These are phyloP conservation scores for Catagonus wagneri DNA, from an alignment of 2,113 vertebrate genomes.

Conservation along the genomic window DNA sequence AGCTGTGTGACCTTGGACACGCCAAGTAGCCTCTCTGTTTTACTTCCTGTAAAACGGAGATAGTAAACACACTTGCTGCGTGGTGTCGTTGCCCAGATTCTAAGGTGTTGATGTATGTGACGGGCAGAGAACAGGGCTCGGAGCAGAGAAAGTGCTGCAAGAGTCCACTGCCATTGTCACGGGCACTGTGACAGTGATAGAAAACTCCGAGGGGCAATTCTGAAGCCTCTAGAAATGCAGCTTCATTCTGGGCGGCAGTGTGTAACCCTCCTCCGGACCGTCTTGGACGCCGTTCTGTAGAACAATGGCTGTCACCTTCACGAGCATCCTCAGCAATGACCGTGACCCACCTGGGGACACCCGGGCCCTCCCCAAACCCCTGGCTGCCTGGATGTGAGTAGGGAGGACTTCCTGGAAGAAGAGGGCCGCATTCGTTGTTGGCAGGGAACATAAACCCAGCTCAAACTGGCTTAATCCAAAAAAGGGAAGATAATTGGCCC, in stretches of 20 bases:
- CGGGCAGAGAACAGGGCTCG: fast-evolving
- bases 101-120: background rate
- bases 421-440: background rate
- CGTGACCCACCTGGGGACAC: background rate
- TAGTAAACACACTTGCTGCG: background rate
- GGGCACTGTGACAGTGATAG: background rate
- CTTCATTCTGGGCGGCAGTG: background rate
- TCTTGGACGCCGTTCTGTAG: background rate
- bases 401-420: slow-evolving; percentile 27
- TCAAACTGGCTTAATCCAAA: background rate
- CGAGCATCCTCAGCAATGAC: background rate
- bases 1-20: slow-evolving; percentile 25
- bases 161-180: background rate
- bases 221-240: background rate
- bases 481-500: background rate
- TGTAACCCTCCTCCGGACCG: too few relatives aligned
- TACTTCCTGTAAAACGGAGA: background rate
- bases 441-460: background rate
- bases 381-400: background rate
- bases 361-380: too few relatives aligned
- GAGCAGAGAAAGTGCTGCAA: fast-evolving
- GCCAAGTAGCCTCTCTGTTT: background rate
- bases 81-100: background rate
- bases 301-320: background rate
- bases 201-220: background rate